These are phyloP conservation scores for Drosophila kambysellisi DNA, from an alignment of 2,888 invertebrate genomes.

Conservation along the genomic window DNA sequence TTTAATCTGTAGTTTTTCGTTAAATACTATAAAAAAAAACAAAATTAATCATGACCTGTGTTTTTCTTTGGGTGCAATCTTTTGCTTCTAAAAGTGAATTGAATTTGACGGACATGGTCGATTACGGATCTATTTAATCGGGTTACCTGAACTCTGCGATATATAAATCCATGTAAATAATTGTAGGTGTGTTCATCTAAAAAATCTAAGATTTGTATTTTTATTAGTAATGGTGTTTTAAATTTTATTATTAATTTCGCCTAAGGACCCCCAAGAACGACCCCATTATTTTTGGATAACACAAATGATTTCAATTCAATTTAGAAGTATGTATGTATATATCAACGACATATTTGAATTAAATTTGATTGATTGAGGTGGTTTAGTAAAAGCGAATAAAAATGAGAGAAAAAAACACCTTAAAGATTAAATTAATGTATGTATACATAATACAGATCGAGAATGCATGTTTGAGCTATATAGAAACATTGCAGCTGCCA, in stretches of 20 bases:
- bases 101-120: background rate
- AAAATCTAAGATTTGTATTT: conserved; percentile 10
- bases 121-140: background rate
- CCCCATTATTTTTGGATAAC: conserved; percentile 29
- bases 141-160: too few relatives aligned
- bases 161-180: background rate
- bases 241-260: conserved; percentile 25
- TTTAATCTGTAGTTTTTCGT: conserved; percentile 9
- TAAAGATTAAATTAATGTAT: conserved; percentile 20
- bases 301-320: conserved; percentile 30
- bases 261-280: conserved; percentile 40
- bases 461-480: conserved; percentile 25
- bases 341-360: conserved; percentile 42
- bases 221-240: conserved; percentile 47
- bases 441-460: conserved; percentile 24
- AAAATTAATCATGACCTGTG: conserved; percentile 10
- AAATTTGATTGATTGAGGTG: conserved; percentile 36
- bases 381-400: conserved; percentile 22
- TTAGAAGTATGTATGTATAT: conserved; percentile 9
- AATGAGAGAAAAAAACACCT: conserved; percentile 4
- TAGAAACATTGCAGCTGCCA: conserved; percentile 41
- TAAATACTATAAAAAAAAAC: conserved; percentile 24
- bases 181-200: background rate
- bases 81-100: background rate
- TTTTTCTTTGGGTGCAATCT: background rate